phyloP scores from a whole-genome alignment of 1,140 invertebrate species.

The Achatina immaculata region DNA sequence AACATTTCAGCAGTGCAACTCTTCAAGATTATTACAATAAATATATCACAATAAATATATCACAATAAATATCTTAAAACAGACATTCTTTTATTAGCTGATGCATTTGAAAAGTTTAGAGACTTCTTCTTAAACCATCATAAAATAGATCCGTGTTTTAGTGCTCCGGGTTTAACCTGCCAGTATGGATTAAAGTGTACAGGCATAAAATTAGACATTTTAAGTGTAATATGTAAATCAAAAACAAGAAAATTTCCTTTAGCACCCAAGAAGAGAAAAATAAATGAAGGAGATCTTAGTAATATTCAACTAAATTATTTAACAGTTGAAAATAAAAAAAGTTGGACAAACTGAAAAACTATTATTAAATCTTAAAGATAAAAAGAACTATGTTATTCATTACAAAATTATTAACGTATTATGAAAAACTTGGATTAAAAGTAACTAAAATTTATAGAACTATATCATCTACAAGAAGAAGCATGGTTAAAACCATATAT shows the following conservation, averaged over 20 bases:
- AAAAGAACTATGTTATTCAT: conserved; percentile 41
- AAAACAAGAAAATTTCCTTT: conserved; percentile 73
- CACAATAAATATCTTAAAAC: conserved; percentile 37
- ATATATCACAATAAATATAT: no score
- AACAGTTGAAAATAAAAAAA: no score
- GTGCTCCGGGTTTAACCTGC: conserved; percentile 51
- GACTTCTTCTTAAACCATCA: conserved; percentile 46
- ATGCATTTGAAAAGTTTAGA: conserved; percentile 72
- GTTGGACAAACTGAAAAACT: no score
- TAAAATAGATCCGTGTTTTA: conserved; percentile 54
- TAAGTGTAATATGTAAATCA: conserved; percentile 70
- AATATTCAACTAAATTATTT: conserved; percentile 6
- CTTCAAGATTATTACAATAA: conserved; percentile 44
- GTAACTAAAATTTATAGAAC: no score
- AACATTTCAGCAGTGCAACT: conserved; percentile 35
- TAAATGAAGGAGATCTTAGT: conserved; percentile 23
- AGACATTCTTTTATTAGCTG: conserved; percentile 43
- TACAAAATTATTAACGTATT: conserved; percentile 39
- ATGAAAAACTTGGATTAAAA: no score
- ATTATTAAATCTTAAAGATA: no score
- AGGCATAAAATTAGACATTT: conserved; percentile 47
- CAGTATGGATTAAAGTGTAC: conserved; percentile 55
- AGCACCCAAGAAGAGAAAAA: conserved; percentile 61
- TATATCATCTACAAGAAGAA: no score
- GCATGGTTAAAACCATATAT: no score